Evolutionary conservation across 2,113 vertebrate species (phyloP).

Genomic region (Zosterops hypoxanthus): DNA sequence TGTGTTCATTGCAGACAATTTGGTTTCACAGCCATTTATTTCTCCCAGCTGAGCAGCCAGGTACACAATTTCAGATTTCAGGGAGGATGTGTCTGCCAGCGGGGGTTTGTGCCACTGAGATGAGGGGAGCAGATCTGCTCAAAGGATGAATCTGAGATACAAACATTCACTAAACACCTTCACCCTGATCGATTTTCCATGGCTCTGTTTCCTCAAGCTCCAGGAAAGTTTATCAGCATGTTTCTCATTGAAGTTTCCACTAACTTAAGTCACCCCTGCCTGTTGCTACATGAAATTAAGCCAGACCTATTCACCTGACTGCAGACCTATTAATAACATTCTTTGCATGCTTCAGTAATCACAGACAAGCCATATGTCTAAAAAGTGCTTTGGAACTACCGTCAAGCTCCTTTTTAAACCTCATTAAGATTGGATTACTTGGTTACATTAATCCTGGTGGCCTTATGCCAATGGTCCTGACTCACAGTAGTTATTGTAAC

Average conservation of each 20-base stretch:
- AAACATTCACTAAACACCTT: not conserved
- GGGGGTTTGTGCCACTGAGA: not conserved
- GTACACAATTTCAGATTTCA: not conserved
- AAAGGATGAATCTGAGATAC: not conserved
- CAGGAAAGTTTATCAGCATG: not conserved
- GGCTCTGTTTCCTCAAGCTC: not conserved
- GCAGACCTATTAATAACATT: conserved; percentile 61
- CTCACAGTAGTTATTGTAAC: conserved; percentile 16
- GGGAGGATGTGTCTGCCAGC: not conserved
- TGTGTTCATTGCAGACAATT: not conserved
- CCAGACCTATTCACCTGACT: conserved; percentile 40
- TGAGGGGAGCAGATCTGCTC: not conserved
- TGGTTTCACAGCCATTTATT: not conserved
- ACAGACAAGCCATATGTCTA: conserved; percentile 22
- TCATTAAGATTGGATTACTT: conserved; percentile 69
- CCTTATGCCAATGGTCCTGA: not conserved
- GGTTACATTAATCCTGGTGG: conserved; percentile 22
- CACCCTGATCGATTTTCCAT: not conserved
- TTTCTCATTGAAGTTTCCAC: not conserved
- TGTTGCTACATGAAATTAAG: conserved; percentile 26
- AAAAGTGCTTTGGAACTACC: conserved; percentile 13
- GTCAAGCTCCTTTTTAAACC: conserved; percentile 56
- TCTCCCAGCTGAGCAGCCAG: not conserved
- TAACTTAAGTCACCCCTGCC: not conserved
- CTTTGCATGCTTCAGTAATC: conserved; percentile 56